Evolutionary conservation across 2,113 vertebrate species (phyloP), one percentile per base, ranked within the genome.

Genomic region (Verasper variegatus): DNA sequence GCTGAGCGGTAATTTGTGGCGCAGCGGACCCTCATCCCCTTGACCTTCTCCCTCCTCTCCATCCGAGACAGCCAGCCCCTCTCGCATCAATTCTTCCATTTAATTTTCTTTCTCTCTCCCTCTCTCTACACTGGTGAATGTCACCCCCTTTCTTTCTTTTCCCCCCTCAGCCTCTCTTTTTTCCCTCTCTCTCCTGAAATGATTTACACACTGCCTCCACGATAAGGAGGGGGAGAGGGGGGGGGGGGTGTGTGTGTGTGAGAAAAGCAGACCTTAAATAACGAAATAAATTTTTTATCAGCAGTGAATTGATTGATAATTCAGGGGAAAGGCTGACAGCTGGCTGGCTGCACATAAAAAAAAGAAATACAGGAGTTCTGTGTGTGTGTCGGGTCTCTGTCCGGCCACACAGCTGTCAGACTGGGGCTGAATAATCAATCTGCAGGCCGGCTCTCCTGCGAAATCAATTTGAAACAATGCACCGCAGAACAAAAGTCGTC

Each of bases 1-100:
- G 74, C 86, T 88, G 84, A 91, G 87, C 18, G 42, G 77, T 87
- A 86, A 89, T 90, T 88, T 89, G 87, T 85, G 74, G 74, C 81
- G 78, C 68, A 59, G 52, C 0, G 59, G 71, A 68, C 79, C 84
- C 75, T 83, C 86, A 80, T 83, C 83, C 71, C 76, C 77, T 82
- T 89, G 87, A 91, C 92, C 88, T 91, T 89, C 80, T 85, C 88
- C 77, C 45, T 67, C 65, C 83, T 74, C 78, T 72, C 68, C 81
- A 26, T 63, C 64, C 40, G 57, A 91, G 74, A 85, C 80, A 72
- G 42, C 69, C 26, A 49, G 40, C 42, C 27, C 66, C 72, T 76
- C 51, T 77, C 63, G 63, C 78, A 81, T 90, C 90, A 83, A 77
- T 85, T 89, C 68, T 31, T 65, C 73, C 42, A 71, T 83, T 83